phyloP scores from a whole-genome alignment of 2,888 invertebrate genomes.

The Venusia cambrica region DNA sequence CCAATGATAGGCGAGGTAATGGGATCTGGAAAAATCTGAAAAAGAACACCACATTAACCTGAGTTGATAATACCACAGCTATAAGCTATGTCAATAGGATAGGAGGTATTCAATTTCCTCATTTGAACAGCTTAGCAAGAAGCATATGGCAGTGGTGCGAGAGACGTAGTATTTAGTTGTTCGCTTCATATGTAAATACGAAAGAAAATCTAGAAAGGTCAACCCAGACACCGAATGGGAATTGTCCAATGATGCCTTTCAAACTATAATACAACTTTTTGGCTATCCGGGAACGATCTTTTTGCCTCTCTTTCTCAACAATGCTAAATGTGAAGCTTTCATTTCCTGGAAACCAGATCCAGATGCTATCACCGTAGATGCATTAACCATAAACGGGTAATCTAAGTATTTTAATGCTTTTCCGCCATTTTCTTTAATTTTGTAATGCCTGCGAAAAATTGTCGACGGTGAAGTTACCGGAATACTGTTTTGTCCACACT shows the following conservation, averaged over 20 bases:
- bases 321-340: slow-evolving; percentile 22
- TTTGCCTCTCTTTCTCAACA: slow-evolving; percentile 26
- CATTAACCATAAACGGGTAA: slow-evolving; percentile 22
- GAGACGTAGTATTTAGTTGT: slow-evolving; percentile 1
- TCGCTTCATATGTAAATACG: slow-evolving; percentile 17
- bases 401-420: slow-evolving; percentile 27
- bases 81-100: too few relatives aligned
- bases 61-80: slow-evolving; percentile 18
- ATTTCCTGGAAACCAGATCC: slow-evolving; percentile 26
- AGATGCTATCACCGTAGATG: slow-evolving; percentile 16
- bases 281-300: slow-evolving; percentile 21
- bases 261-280: slow-evolving; percentile 11
- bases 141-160: slow-evolving; percentile 20
- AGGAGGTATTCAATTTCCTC: too few relatives aligned
- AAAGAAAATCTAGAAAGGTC: slow-evolving; percentile 11
- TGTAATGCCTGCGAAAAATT: slow-evolving; percentile 23
- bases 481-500: slow-evolving; percentile 29
- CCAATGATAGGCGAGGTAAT: too few relatives aligned
- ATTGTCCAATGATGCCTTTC: slow-evolving; percentile 16
- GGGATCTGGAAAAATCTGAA: background rate
- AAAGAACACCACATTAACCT: slow-evolving; percentile 10
- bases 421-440: slow-evolving; percentile 21
- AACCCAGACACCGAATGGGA: slow-evolving; percentile 3
- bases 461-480: slow-evolving; percentile 27
- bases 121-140: slow-evolving; percentile 2